These are phyloP conservation scores for Tetrao urogallus DNA, from an alignment of 2,113 vertebrate species.

Conservation along the genomic window DNA sequence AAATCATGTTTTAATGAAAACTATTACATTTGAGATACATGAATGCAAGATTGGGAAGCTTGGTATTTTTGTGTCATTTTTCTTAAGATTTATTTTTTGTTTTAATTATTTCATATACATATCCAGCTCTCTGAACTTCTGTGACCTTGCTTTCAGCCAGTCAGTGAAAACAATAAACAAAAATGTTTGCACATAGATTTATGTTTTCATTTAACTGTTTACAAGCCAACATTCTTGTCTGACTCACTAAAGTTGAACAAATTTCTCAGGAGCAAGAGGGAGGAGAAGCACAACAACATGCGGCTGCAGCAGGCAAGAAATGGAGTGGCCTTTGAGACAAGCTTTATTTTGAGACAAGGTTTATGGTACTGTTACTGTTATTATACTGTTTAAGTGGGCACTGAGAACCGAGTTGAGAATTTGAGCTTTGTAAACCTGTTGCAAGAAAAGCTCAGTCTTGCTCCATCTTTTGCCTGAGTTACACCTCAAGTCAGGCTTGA, in stretches of 20 bases:
- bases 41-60: background rate
- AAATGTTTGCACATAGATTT: slow-evolving; percentile 14
- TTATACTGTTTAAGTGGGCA: background rate
- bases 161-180: slow-evolving; percentile 35
- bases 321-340: background rate
- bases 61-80: background rate
- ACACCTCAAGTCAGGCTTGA: background rate
- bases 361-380: accelerated
- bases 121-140: background rate
- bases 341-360: background rate
- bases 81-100: background rate
- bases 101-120: slow-evolving; percentile 6
- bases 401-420: background rate
- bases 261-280: background rate
- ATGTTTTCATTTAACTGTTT: background rate
- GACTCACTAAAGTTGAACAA: background rate
- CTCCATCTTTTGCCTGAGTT: background rate
- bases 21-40: background rate
- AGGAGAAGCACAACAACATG: background rate
- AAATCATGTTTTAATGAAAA: background rate
- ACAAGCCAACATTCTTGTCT: background rate
- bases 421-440: background rate
- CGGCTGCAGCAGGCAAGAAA: background rate
- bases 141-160: background rate
- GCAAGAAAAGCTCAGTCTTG: background rate